Evolutionary conservation across 2,888 invertebrate species (phyloP).

Genomic region (Pogonocherus hispidulus): DNA sequence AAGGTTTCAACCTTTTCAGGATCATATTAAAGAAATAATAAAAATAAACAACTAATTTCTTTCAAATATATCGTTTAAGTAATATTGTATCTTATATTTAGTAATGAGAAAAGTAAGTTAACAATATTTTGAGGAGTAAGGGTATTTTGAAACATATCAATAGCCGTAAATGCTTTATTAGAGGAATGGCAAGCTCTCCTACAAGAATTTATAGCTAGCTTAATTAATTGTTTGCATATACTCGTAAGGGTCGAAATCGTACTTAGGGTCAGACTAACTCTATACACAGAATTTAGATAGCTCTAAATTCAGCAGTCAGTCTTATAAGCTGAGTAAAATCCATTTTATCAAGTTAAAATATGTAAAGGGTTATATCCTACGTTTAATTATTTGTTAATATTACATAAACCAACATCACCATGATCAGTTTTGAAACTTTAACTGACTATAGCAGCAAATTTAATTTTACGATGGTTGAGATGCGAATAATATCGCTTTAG

Average conservation of each 20-base stretch:
- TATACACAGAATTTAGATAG: slow-evolving; percentile 7
- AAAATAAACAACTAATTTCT: too few species aligned
- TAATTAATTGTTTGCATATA: slow-evolving; percentile 27
- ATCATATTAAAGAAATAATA: too few species aligned
- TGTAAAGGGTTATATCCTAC: not conserved
- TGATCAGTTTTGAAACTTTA: too few species aligned
- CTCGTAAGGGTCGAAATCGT: slow-evolving; percentile 7
- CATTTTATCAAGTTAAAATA: not conserved
- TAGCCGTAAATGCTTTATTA: slow-evolving; percentile 10
- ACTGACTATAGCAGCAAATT: too few species aligned
- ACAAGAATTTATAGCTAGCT: slow-evolving; percentile 24
- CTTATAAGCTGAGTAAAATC: not conserved
- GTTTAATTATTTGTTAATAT: too few species aligned
- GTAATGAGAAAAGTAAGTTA: not conserved
- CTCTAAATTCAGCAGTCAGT: not conserved
- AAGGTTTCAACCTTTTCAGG: too few species aligned
- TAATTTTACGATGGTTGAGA: too few species aligned
- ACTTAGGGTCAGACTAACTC: slow-evolving; percentile 8
- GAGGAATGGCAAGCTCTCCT: slow-evolving; percentile 16
- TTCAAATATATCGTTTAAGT: too few species aligned
- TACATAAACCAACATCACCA: too few species aligned
- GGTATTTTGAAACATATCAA: slow-evolving; percentile 20
- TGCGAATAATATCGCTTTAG: too few species aligned
- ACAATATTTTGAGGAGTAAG: not conserved
- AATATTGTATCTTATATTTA: too few species aligned